Conservation (phyloP, 2,113 vertebrate species). For the Myotis lucifugus region DNA sequence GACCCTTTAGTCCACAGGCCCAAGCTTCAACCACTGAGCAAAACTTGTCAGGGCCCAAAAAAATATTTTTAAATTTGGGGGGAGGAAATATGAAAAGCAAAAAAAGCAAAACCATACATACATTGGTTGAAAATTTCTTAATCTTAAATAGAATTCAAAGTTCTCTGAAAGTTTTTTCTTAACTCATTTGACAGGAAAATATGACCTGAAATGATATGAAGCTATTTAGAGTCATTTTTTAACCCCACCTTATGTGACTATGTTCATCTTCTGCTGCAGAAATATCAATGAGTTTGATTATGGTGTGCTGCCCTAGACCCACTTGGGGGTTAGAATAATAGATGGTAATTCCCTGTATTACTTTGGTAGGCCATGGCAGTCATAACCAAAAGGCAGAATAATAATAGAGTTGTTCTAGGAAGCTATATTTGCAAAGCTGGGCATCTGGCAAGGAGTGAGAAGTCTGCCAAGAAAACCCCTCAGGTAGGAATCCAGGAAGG, state of each 20-base stretch:
- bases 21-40: too few species aligned
- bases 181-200: constrained; percentile 32
- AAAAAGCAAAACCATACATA: background rate
- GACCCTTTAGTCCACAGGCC: too few species aligned
- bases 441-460: background rate
- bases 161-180: background rate
- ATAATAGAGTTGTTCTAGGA: constrained; percentile 1
- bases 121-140: background rate
- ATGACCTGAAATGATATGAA: background rate
- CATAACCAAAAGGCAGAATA: background rate
- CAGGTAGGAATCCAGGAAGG: background rate
- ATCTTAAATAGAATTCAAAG: constrained; percentile 10
- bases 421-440: background rate
- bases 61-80: background rate
- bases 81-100: background rate
- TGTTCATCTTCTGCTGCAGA: constrained; percentile 35
- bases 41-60: too few species aligned
- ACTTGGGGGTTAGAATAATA: background rate
- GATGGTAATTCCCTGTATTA: background rate
- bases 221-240: constrained; percentile 20
- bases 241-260: background rate
- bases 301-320: background rate
- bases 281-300: background rate
- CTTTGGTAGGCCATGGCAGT: background rate
- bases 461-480: background rate